Conservation (phyloP, 2,888 invertebrate genomes). For the Punctoribates punctum region DNA sequence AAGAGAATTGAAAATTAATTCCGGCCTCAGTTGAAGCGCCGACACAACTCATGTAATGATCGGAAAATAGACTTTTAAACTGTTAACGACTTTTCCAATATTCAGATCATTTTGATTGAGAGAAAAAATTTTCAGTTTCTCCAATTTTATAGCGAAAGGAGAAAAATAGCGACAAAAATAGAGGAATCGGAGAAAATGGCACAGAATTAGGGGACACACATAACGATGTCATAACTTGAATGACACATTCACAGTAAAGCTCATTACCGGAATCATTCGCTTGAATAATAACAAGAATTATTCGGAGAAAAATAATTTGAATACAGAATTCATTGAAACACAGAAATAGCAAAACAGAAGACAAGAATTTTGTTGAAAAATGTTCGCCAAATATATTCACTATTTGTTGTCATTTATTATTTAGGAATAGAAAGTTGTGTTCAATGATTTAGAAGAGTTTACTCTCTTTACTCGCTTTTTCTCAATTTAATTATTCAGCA, state of each 20-base stretch:
- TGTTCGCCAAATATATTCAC: too few relatives aligned
- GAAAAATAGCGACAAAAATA: background rate
- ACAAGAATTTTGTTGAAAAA: too few relatives aligned
- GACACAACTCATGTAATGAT: background rate
- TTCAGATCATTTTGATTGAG: background rate
- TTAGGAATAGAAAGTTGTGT: too few relatives aligned
- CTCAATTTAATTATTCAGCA: too few relatives aligned
- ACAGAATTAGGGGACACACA: background rate
- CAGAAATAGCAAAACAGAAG: too few relatives aligned
- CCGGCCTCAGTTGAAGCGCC: background rate
- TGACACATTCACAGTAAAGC: constrained; percentile 17
- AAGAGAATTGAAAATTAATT: constrained; percentile 3
- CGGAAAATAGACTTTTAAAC: background rate
- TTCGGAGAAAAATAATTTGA: background rate
- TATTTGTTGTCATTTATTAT: too few relatives aligned
- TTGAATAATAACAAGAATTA: background rate
- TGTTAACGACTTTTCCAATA: background rate
- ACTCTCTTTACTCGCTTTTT: too few relatives aligned
- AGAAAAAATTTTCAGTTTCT: too few relatives aligned
- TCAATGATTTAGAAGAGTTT: too few relatives aligned
- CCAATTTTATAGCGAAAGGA: background rate
- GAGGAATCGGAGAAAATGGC: background rate
- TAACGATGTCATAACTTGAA: background rate
- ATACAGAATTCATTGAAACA: background rate
- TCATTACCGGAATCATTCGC: constrained; percentile 10